Conservation (phyloP, 1,140 invertebrate genomes). For the Cherax quadricarinatus region DNA sequence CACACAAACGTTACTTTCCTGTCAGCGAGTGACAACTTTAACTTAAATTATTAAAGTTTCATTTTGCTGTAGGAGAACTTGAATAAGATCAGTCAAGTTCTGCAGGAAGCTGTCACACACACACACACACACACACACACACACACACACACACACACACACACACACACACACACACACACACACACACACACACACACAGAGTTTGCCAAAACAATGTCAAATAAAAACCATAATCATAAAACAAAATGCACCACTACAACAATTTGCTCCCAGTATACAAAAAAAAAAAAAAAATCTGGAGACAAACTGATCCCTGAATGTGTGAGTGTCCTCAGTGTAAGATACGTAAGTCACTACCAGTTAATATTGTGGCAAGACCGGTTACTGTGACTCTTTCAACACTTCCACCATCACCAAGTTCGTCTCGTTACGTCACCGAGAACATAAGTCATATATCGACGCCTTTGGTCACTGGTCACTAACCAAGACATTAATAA, state of each 20-base stretch:
- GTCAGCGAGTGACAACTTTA: background rate
- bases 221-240: constrained; percentile 32
- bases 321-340: constrained; percentile 55
- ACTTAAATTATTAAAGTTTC: background rate
- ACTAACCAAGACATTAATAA: background rate
- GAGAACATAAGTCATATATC: background rate
- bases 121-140: background rate
- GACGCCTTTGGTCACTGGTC: background rate
- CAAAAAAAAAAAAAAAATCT: background rate
- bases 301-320: constrained; percentile 49
- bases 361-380: background rate
- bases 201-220: constrained; percentile 26
- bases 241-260: constrained; percentile 45
- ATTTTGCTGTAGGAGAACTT: background rate
- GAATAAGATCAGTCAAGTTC: background rate
- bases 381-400: background rate
- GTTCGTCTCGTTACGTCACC: background rate
- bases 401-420: background rate
- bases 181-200: too few relatives aligned
- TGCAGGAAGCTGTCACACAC: constrained; percentile 27
- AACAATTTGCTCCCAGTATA: constrained; percentile 55
- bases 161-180: too few relatives aligned
- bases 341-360: background rate
- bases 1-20: background rate
- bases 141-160: too few relatives aligned